Base-by-base conservation (phyloP, 2,888 invertebrate species). In the Rotaria macrura region DNA sequence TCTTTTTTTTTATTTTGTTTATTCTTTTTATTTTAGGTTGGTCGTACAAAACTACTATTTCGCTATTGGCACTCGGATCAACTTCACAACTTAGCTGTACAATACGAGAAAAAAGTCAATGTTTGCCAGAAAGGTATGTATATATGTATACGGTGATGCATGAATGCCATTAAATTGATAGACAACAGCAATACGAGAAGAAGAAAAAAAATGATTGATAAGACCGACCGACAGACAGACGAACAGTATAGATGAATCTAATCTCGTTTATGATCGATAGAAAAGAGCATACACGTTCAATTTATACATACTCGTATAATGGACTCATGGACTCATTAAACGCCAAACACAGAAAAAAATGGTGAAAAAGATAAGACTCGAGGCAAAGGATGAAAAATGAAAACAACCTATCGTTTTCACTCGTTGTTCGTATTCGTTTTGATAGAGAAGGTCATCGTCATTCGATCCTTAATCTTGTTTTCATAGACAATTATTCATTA, bases 21-120 rank as follows among this genome's bases (percentile, higher is more conserved):
- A 52, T 85, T 55, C 84, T 40, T 85, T 55, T 52, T 20, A 12
- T 85, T 87, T 40, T 87, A 89, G 89, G 87, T 88, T 86, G 89
- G 89, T 0, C 88, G 87, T 86, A 89, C 88, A 29, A 89, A 89
- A 86, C 52, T 89, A 43, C 89, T 89, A 86, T 85, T 89, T 25
- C 88, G 88, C 40, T 87, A 88, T 14, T 85, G 86, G 23, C 88
- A 88, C 43, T 87, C 88, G 12, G 87, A 87, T 40, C 86, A 85
- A 84, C 85, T 89, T 29, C 88, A 88, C 34, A 85, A 87, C 14
- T 49, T 88, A 34, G 87, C 88, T 34, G 54, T 84, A n/a, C 85
- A 88, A 23, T 79, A 88, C 29, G 84, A 87, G 29, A 85, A 84
- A 20, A 88, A 88, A 85, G 87, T 89, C 23, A 87, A 88, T 52